Evolutionary conservation across 2,888 invertebrate genomes (phyloP).

Genomic region (Lomographa bimaculata): DNA sequence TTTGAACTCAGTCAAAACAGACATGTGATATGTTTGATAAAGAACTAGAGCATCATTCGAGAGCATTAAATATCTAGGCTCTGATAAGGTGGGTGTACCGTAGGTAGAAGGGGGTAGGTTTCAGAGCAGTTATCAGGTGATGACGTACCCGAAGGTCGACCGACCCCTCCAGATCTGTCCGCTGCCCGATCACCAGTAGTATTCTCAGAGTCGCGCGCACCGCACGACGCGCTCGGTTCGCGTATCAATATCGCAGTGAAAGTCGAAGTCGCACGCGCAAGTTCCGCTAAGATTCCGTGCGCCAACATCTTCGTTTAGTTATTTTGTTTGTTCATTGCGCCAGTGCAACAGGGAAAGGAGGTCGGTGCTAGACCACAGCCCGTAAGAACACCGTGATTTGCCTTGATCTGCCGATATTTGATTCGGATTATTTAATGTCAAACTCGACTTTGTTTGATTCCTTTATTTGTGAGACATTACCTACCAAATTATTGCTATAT

Average conservation of each 20-base stretch:
- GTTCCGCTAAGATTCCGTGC: constrained; percentile 72
- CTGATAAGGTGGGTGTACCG: constrained; percentile 41
- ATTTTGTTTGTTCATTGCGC: constrained; percentile 79
- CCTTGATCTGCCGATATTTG: constrained; percentile 38
- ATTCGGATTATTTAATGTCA: constrained; percentile 40
- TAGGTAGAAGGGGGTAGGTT: constrained; percentile 55
- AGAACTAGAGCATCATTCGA: constrained; percentile 40
- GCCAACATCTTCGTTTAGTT: constrained; percentile 77
- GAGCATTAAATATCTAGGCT: constrained; percentile 41
- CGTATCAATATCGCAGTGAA: constrained; percentile 65
- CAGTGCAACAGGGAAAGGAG: constrained; percentile 81
- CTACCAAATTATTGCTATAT: constrained; percentile 10
- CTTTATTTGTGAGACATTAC: constrained; percentile 63
- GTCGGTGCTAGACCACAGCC: constrained; percentile 68
- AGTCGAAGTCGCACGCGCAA: constrained; percentile 78
- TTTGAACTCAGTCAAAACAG: constrained; percentile 24
- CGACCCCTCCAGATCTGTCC: constrained; percentile 51
- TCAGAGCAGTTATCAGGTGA: constrained; percentile 54
- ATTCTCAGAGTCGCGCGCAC: constrained; percentile 65
- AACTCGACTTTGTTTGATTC: constrained; percentile 46
- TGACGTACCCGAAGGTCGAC: constrained; percentile 44
- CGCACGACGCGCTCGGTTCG: constrained; percentile 66
- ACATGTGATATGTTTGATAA: constrained; percentile 40
- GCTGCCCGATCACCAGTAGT: constrained; percentile 58
- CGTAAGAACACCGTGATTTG: constrained; percentile 65